These are phyloP conservation scores for Girardinus metallicus DNA, from an alignment of 2,797 vertebrate species.

Conservation along the genomic window DNA sequence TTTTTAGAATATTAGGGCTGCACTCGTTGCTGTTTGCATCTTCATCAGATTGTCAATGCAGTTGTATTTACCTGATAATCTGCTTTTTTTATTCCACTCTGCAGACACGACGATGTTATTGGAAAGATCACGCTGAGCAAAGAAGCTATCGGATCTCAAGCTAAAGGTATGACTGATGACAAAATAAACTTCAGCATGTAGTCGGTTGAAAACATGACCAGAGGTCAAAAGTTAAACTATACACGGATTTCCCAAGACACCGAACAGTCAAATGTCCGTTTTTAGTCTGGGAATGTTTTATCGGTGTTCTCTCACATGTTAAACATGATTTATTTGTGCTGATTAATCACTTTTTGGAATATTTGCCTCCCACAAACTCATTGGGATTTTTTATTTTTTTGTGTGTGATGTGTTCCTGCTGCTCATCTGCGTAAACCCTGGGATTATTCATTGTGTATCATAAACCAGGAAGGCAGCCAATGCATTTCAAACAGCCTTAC, in stretches of 20 bases:
- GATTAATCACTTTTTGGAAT: background rate
- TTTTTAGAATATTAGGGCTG: constrained; percentile 12
- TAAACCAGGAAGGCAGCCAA: constrained; percentile 23
- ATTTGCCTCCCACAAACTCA: background rate
- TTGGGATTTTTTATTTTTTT: background rate
- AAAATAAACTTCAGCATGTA: constrained; percentile 16
- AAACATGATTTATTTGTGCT: constrained; percentile 16
- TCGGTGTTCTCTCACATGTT: constrained; percentile 19
- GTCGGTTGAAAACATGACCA: constrained; percentile 16
- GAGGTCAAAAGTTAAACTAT: constrained; percentile 63
- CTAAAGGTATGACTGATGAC: constrained; percentile 80
- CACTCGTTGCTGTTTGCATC: constrained; percentile 16
- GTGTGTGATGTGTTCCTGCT: background rate
- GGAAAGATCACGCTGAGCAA: constrained; percentile 90
- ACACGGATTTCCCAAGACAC: constrained; percentile 36
- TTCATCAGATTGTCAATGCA: background rate
- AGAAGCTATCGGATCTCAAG: constrained; percentile 84
- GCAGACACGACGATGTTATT: constrained; percentile 91
- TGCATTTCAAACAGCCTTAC: constrained; percentile 31
- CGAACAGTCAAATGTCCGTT: constrained; percentile 48
- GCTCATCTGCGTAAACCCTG: background rate
- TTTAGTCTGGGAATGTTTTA: constrained; percentile 67
- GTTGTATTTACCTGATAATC: constrained; percentile 12
- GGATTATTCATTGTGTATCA: constrained; percentile 1
- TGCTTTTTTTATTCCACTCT: constrained; percentile 11